These are phyloP conservation scores for Ornithoptera priamus DNA, from an alignment of 2,888 invertebrate species.

Conservation along the genomic window DNA sequence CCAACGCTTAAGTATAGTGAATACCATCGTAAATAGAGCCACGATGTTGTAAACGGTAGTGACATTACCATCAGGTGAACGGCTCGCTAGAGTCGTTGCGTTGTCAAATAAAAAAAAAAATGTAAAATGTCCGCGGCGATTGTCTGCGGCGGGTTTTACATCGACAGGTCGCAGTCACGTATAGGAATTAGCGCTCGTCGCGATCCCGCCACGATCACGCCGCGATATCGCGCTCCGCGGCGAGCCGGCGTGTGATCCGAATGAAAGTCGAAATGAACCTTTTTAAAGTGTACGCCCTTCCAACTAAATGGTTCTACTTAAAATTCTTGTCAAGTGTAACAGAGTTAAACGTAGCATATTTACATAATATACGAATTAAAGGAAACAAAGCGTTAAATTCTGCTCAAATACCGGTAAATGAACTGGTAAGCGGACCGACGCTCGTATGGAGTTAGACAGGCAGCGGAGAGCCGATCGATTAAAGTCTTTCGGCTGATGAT, in stretches of 20 bases:
- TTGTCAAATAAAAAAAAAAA: background rate
- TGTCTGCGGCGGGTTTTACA: constrained; percentile 12
- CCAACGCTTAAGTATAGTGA: too few relatives aligned
- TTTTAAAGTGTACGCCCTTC: background rate
- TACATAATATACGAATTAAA: background rate
- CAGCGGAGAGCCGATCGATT: too few relatives aligned
- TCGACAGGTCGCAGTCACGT: constrained; percentile 14
- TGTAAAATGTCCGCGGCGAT: background rate
- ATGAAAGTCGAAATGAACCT: constrained; percentile 13
- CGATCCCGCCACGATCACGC: constrained; percentile 13
- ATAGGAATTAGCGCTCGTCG: constrained; percentile 24
- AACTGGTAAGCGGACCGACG: background rate
- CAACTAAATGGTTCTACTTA: constrained; percentile 1
- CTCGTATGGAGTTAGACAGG: too few relatives aligned
- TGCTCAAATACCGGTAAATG: background rate
- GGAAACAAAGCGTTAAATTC: background rate
- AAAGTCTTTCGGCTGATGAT: too few relatives aligned
- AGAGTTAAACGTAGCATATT: background rate
- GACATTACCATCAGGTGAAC: too few relatives aligned
- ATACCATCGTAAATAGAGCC: too few relatives aligned
- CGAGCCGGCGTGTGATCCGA: constrained; percentile 1
- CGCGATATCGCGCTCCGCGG: constrained; percentile 6
- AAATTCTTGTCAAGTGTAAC: background rate
- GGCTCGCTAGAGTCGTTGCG: background rate
- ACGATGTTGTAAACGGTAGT: too few relatives aligned